Percentiles rank a stretch among this genome's conserved stretches.
These are phyloP conservation scores for Phaethornis superciliosus DNA, from an alignment of 2,113 vertebrate genomes.

Conservation along the genomic window DNA sequence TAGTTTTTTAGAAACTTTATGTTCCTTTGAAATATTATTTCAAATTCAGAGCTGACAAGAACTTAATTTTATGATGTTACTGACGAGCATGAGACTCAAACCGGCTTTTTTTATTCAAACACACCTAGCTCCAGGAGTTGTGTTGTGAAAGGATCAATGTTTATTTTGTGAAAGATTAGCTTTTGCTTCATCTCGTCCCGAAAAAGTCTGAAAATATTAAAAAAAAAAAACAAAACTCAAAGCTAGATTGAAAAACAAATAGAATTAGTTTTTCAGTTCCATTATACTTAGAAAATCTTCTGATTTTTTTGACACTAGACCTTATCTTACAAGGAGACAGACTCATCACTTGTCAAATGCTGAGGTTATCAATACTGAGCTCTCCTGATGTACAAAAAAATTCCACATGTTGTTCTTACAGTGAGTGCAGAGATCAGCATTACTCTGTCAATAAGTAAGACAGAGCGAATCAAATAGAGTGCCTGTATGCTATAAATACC, in stretches of 20 bases:
- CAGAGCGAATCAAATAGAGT: not conserved
- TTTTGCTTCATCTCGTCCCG: not conserved
- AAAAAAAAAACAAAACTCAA: not conserved
- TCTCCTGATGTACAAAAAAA: not conserved
- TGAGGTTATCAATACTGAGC: not conserved
- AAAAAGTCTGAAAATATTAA: not conserved
- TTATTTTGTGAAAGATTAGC: not conserved
- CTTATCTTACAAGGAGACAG: not conserved
- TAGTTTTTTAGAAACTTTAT: not conserved
- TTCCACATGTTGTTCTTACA: not conserved
- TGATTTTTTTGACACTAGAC: not conserved
- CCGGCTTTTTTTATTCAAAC: not conserved
- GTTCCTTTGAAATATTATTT: conserved; percentile 7
- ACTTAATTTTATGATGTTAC: not conserved
- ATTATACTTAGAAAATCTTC: not conserved
- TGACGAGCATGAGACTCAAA: not conserved
- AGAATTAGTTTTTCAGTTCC: not conserved
- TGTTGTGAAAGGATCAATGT: not conserved
- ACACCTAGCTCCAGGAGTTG: not conserved
- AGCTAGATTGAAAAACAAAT: not conserved
- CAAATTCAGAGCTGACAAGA: not conserved
- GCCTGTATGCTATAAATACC: conserved; percentile 11
- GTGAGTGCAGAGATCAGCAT: not conserved
- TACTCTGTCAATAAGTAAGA: not conserved
- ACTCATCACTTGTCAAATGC: not conserved